Evolutionary conservation across 2,888 invertebrate genomes (phyloP).

Genomic region (Drosophila antonietae): DNA sequence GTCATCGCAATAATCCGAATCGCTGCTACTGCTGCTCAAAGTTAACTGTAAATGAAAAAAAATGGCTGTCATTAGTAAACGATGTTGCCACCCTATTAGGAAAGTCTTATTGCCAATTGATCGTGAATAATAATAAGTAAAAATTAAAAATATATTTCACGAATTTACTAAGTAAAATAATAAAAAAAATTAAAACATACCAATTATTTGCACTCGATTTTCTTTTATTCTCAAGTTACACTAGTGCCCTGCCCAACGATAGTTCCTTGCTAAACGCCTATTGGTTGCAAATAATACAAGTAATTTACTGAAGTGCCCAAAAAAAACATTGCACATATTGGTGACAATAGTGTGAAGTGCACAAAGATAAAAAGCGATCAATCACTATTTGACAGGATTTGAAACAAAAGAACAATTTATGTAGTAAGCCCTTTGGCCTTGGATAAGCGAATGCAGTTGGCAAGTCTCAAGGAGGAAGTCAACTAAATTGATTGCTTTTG

Average conservation of each 20-base stretch:
- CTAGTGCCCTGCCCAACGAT: background rate
- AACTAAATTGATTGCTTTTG: conserved; percentile 48
- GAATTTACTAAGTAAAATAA: background rate
- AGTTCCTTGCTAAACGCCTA: background rate
- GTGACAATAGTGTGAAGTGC: background rate
- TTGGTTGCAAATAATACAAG: background rate
- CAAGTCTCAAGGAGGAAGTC: conserved; percentile 16
- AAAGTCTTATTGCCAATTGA: background rate
- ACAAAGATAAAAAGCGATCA: conserved; percentile 1
- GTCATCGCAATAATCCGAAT: conserved; percentile 84
- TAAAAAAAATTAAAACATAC: too few relatives aligned
- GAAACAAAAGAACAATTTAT: conserved; percentile 4
- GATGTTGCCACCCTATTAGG: background rate
- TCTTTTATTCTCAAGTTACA: rapidly evolving
- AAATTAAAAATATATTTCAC: background rate
- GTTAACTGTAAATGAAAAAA: conserved; percentile 77
- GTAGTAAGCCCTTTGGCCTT: conserved; percentile 10
- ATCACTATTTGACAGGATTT: conserved; percentile 4
- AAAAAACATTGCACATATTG: background rate
- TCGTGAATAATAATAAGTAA: background rate
- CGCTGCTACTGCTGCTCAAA: conserved; percentile 83
- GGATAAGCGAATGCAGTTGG: conserved; percentile 25
- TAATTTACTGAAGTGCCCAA: conserved; percentile 1
- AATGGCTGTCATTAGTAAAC: conserved; percentile 2
- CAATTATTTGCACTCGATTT: background rate